phyloP scores from a whole-genome alignment of 1,140 invertebrate genomes.

The Pogonus chalceus region DNA sequence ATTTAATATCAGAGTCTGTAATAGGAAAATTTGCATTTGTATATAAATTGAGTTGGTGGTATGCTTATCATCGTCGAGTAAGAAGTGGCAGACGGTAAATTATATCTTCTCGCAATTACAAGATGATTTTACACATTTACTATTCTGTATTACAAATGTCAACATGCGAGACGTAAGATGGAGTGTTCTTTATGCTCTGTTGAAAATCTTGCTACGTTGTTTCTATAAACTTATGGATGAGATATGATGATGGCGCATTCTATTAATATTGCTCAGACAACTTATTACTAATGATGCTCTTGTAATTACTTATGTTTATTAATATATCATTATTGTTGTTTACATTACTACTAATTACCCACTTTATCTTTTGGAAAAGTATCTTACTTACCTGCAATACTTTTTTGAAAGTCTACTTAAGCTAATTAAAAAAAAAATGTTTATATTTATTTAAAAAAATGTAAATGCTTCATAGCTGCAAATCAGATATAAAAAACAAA shows the following conservation, averaged over 20 bases:
- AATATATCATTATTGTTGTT: not conserved
- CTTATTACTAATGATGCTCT: not conserved
- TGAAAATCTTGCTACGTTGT: too few species aligned
- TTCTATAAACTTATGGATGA: not conserved
- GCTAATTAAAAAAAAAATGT: too few species aligned
- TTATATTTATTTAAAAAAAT: too few species aligned
- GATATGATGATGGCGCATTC: not conserved
- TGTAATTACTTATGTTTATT: not conserved
- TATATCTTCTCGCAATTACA: not conserved
- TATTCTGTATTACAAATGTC: not conserved
- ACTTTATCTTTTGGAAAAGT: too few species aligned
- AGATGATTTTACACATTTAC: not conserved
- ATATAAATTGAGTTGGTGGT: not conserved
- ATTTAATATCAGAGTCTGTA: not conserved
- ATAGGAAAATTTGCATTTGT: not conserved
- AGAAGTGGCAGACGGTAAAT: not conserved
- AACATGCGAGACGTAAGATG: not conserved
- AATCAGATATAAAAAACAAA: too few species aligned
- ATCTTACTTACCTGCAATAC: too few species aligned
- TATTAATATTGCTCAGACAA: not conserved
- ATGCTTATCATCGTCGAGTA: not conserved
- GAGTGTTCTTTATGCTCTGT: too few species aligned
- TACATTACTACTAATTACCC: not conserved
- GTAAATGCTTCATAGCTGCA: too few species aligned
- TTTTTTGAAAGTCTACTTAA: too few species aligned